Evolutionary conservation across 2,888 invertebrate genomes (phyloP).

Genomic region (Priapulus caudatus): DNA sequence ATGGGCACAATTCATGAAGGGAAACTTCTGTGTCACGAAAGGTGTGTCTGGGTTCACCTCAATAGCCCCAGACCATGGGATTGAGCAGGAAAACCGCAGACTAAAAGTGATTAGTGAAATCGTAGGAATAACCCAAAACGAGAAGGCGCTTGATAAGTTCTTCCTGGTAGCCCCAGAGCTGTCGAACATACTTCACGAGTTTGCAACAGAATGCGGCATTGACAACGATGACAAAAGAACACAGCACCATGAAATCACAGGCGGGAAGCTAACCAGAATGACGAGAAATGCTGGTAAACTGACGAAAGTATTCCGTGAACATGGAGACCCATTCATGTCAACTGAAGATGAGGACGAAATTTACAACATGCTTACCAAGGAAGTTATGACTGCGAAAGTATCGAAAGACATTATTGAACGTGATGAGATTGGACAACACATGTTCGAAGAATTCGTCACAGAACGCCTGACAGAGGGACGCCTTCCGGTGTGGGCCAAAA

Average conservation of each 20-base stretch:
- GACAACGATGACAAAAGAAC: constrained; percentile 9
- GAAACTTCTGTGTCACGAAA: constrained; percentile 12
- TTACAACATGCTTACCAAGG: constrained; percentile 14
- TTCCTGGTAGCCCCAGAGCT: constrained; percentile 12
- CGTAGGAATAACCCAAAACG: constrained; percentile 12
- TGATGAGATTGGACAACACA: constrained; percentile 16
- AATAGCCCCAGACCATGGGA: constrained; percentile 13
- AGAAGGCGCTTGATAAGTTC: constrained; percentile 9
- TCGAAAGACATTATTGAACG: constrained; percentile 14
- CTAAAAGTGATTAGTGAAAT: constrained; percentile 12
- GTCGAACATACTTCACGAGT: constrained; percentile 9
- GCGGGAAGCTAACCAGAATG: background rate
- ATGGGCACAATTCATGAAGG: constrained; percentile 11
- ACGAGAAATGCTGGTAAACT: constrained; percentile 14
- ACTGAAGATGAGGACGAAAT: constrained; percentile 14
- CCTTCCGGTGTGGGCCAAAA: constrained; percentile 16
- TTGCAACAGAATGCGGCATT: constrained; percentile 7
- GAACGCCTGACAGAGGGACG: constrained; percentile 15
- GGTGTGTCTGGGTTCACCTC: constrained; percentile 12
- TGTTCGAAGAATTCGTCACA: constrained; percentile 16
- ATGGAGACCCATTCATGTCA: constrained; percentile 15
- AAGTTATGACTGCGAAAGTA: constrained; percentile 13
- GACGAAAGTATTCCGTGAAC: constrained; percentile 14
- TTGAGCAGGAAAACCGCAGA: constrained; percentile 11
- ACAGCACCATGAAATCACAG: constrained; percentile 12